Evolutionary conservation across 2,113 vertebrate species (phyloP), one percentile per base, ranked within the genome.

Genomic region (Atlantisia rogersi): DNA sequence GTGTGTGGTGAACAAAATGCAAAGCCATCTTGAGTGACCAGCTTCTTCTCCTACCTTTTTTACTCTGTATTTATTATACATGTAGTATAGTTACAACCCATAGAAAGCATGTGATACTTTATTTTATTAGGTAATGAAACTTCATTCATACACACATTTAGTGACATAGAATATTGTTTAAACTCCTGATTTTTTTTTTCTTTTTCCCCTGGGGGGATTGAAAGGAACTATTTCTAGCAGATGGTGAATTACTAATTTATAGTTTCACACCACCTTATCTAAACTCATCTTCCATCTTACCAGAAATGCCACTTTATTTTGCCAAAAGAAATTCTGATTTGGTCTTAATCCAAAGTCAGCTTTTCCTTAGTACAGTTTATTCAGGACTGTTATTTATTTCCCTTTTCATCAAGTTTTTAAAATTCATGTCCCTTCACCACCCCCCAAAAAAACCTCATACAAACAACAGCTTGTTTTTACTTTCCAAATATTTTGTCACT

Each of bases 171-270:
- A 7, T 52, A 74, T 53, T 58, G 8, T 17, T 69, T 63, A 28
- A 82, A 5, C 11, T 42, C 65, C 13, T 10, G 5, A 9, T 40
- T 64, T 35, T 77, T 26, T 52, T 50, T 50, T 22, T 52, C 13
- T 59, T n/a, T n/a, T 55, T 58, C 16, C 6, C 52, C n/a, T 8
- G 4, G 10, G 15, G 1, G 2, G 2, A 31, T 15, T 71, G 37
- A 62, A 75, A 91, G 3, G 6, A 86, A 19, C 16, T 18, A 12
- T 82, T 93, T 93, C 20, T 65, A 62, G 69, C 22, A 55, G 24
- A 32, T 35, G 1, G 17, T 32, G 12, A 39, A 7, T 7, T 53
- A 24, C 7, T 68, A 31, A 74, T 50, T 65, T 25, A 25, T 58
- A 17, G 60, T 84, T 86, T 73, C 44, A 44, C 12, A 74, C 5